A percentile compares a stretch with the other conserved stretches of the same genome.
These are phyloP conservation scores for Cinara cedri DNA, from an alignment of 2,888 invertebrate genomes.

Conservation along the genomic window DNA sequence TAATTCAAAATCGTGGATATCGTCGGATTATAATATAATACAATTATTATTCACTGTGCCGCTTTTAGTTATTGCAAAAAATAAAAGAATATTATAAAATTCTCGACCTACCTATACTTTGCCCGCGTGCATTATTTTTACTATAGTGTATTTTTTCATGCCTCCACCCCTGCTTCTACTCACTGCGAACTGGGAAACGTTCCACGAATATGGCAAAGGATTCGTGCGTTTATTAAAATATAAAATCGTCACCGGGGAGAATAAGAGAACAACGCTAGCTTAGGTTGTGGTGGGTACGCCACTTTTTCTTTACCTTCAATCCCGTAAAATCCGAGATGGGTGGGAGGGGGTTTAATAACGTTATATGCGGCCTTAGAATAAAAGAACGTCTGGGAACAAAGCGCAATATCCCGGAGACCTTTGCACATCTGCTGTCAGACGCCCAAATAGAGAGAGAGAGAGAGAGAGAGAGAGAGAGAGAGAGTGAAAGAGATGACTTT, in stretches of 20 bases:
- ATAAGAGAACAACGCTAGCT: slow-evolving; percentile 28
- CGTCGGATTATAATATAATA: too few species aligned
- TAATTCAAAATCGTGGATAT: too few species aligned
- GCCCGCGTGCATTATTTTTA: not conserved
- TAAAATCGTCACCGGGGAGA: slow-evolving; percentile 42
- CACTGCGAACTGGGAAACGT: not conserved
- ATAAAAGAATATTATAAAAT: slow-evolving; percentile 26
- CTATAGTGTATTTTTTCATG: not conserved
- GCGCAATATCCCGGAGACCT: slow-evolving; percentile 54
- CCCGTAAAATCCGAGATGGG: not conserved
- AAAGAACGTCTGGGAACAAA: slow-evolving; percentile 49
- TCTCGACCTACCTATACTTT: not conserved
- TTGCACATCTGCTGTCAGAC: slow-evolving; percentile 56
- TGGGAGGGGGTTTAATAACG: slow-evolving; percentile 51
- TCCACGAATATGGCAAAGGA: slow-evolving; percentile 45
- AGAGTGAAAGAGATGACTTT: slow-evolving; percentile 44
- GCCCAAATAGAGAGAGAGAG: slow-evolving; percentile 15
- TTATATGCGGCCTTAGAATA: slow-evolving; percentile 49
- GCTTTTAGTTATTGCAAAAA: not conserved
- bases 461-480: not conserved
- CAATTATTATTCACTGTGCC: not conserved
- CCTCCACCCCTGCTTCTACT: too few species aligned
- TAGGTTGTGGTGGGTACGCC: slow-evolving; percentile 11
- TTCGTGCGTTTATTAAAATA: slow-evolving; percentile 54
- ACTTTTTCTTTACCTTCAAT: not conserved